These are phyloP conservation scores for Dynastes grantii DNA, from an alignment of 2,888 invertebrate genomes.

Conservation along the genomic window DNA sequence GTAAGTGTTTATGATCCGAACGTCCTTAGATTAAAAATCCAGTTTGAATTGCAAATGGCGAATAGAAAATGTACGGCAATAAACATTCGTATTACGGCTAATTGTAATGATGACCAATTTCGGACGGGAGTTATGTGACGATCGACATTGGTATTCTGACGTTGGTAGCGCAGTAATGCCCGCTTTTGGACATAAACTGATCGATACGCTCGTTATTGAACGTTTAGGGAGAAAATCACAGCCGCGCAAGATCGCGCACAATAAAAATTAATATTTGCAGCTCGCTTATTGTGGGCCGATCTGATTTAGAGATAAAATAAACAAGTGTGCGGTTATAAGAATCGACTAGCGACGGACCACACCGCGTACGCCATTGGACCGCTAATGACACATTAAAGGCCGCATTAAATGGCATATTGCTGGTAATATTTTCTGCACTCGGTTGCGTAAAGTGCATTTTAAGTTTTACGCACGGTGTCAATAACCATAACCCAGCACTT, in stretches of 20 bases:
- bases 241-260: constrained; percentile 54
- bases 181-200: constrained; percentile 51
- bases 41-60: constrained; percentile 57
- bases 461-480: constrained; percentile 39
- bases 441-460: constrained; percentile 38
- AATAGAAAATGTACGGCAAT: constrained; percentile 54
- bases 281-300: constrained; percentile 48
- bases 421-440: constrained; percentile 36
- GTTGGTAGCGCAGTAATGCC: constrained; percentile 48
- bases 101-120: constrained; percentile 59
- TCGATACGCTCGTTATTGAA: constrained; percentile 55
- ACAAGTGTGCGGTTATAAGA: constrained; percentile 27
- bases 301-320: constrained; percentile 52
- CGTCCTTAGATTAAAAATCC: constrained; percentile 57
- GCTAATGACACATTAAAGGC: constrained; percentile 43
- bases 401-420: constrained; percentile 39
- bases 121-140: constrained; percentile 57
- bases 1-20: constrained; percentile 54
- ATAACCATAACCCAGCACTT: constrained; percentile 44
- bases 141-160: constrained; percentile 56
- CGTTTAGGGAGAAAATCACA: constrained; percentile 57
- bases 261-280: constrained; percentile 58
- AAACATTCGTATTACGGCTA: constrained; percentile 58
- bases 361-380: constrained; percentile 29
- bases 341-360: constrained; percentile 26